These are phyloP conservation scores for Calycopis cecrops DNA, from an alignment of 1,140 invertebrate genomes.

Conservation along the genomic window DNA sequence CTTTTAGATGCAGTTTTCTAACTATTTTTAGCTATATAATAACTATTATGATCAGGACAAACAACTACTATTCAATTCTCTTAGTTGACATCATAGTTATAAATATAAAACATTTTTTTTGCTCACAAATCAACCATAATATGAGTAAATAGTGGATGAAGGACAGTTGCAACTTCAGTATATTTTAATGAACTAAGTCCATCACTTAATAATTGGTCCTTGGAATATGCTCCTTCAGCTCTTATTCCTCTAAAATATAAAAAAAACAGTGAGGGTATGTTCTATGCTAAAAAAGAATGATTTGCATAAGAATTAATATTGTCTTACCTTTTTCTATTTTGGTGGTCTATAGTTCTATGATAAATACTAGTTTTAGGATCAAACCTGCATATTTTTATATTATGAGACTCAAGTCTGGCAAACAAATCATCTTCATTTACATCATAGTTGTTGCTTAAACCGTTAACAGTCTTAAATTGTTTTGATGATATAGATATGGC, in stretches of 20 bases:
- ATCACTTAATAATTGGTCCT: slow-evolving; percentile 74
- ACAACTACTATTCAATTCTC: no score
- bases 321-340: slow-evolving; percentile 56
- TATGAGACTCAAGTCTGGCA: slow-evolving; percentile 72
- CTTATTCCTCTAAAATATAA: slow-evolving; percentile 19
- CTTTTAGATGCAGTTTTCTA: no score
- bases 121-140: slow-evolving; percentile 75
- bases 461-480: slow-evolving; percentile 89
- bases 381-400: slow-evolving; percentile 81
- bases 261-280: no score
- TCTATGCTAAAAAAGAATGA: background rate
- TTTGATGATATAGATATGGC: slow-evolving; percentile 82
- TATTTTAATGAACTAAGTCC: slow-evolving; percentile 83
- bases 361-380: slow-evolving; percentile 83
- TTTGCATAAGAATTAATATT: background rate
- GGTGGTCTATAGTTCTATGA: slow-evolving; percentile 83
- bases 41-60: no score
- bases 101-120: slow-evolving; percentile 20
- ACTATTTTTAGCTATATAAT: no score
- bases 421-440: slow-evolving; percentile 96
- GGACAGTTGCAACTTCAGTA: slow-evolving; percentile 73
- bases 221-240: slow-evolving; percentile 49
- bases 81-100: background rate
- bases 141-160: slow-evolving; percentile 77
- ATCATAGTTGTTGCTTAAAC: slow-evolving; percentile 93